Evolutionary conservation across 2,888 invertebrate species (phyloP), one percentile per base, ranked within the genome.

Genomic region (Eilema griseolum): DNA sequence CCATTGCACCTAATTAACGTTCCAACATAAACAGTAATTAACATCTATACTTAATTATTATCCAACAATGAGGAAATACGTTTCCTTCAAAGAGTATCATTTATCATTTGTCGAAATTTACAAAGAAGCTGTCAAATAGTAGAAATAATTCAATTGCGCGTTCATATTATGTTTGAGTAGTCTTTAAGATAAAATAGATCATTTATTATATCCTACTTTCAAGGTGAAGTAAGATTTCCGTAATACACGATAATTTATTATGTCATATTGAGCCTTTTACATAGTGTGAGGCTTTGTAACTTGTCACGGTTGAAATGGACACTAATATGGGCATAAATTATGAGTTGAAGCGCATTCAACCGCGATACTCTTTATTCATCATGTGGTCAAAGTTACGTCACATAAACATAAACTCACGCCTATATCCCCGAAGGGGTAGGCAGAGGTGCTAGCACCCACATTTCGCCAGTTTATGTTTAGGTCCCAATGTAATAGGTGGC

Each of bases 321-420:
- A 79, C 82, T 84, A 85, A 84, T 83, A 83, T 86, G 83, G 85
- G 81, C 83, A 78, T 77, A 80, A 85, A 82, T 84, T 87, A 88
- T 87, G 88, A 87, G 84, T 89, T 85, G 82, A 86, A 89, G 84
- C 83, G 81, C 83, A 86, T 84, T 86, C 83, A 84, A 86, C 90
- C 91, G 90, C 89, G 89, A 89, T 82, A 71, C 75, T 81, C 82
- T 75, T 75, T 70, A 71, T 67, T 68, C 67, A 70, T 66, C 71
- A 78, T 75, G 70, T 73, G 80, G 86, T 76, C 28, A n/a, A n/a
- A n/a, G n/a, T n/a, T n/a, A n/a, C n/a, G n/a, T n/a, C n/a, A n/a
- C n/a, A n/a, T n/a, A n/a, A n/a, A n/a, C n/a, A n/a, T n/a, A n/a
- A n/a, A n/a, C n/a, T n/a, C n/a, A n/a, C n/a, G n/a, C n/a, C n/a